Conservation (phyloP, 2,113 vertebrate genomes). For the Anarhynchus alexandrinus region DNA sequence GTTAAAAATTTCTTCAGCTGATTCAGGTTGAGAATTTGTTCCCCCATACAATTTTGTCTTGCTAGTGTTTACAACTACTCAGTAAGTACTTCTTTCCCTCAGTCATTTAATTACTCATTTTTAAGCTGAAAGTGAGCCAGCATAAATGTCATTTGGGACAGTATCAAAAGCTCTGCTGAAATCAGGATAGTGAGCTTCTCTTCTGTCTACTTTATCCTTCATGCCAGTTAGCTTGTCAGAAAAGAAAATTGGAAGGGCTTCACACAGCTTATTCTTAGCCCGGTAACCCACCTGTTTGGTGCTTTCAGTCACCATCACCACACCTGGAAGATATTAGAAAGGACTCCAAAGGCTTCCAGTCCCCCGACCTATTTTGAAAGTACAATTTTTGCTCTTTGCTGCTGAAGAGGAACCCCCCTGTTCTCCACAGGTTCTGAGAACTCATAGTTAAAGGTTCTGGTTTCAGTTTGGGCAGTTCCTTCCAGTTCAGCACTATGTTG, state of each 20-base stretch:
- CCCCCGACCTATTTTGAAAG: background rate
- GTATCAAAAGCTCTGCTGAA: background rate
- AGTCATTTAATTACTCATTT: background rate
- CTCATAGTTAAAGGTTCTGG: background rate
- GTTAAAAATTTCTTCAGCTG: background rate
- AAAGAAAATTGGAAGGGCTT: background rate
- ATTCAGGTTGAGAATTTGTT: background rate
- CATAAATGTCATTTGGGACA: background rate
- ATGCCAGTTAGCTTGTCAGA: background rate
- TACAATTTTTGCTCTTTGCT: background rate
- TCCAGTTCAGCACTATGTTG: background rate
- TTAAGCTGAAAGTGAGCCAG: too few species aligned
- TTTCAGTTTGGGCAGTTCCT: background rate
- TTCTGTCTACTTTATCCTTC: background rate
- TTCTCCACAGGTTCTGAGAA: background rate
- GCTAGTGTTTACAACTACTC: background rate
- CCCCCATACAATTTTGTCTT: background rate
- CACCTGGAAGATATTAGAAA: background rate
- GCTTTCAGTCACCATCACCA: background rate
- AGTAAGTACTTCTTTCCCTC: background rate
- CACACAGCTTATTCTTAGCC: background rate
- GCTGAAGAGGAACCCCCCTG: background rate
- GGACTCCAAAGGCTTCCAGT: background rate
- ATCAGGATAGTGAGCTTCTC: background rate
- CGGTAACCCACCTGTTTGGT: background rate